Conservation (phyloP, 2,888 invertebrate genomes). For the Cephus nigrinus region DNA sequence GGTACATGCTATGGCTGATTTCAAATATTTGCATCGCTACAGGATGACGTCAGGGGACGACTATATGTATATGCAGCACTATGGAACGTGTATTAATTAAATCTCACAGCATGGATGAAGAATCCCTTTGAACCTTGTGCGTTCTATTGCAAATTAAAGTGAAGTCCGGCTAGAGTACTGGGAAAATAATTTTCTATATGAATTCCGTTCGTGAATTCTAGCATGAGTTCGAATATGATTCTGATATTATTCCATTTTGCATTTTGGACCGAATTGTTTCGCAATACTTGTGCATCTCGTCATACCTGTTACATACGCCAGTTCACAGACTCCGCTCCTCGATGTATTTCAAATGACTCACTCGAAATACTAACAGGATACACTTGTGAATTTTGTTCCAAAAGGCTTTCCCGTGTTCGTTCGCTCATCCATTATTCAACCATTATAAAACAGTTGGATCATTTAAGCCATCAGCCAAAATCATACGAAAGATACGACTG, state of each 20-base stretch:
- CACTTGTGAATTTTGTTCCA: not conserved
- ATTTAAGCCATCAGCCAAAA: not conserved
- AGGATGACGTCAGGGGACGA: not conserved
- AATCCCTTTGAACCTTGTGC: constrained; percentile 47
- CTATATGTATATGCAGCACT: constrained; percentile 5
- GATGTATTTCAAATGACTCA: not conserved
- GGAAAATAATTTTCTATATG: constrained; percentile 28
- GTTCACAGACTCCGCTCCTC: not conserved
- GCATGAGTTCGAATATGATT: constrained; percentile 7
- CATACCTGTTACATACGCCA: not conserved
- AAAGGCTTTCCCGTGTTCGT: not conserved
- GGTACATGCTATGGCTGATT: not conserved
- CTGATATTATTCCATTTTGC: not conserved
- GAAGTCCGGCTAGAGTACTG: constrained; percentile 18
- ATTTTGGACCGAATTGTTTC: not conserved
- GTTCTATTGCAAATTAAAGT: constrained; percentile 51
- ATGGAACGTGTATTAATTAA: constrained; percentile 48
- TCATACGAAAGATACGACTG: not conserved
- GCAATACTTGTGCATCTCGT: not conserved
- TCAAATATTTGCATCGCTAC: not conserved
- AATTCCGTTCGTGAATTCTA: constrained; percentile 16
- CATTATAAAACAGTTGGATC: not conserved
- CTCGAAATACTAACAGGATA: not conserved
- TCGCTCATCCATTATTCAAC: not conserved
- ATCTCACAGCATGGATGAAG: constrained; percentile 37